Evolutionary conservation across 2,113 vertebrate species (phyloP).

Genomic region (Pachyramphus minor): DNA sequence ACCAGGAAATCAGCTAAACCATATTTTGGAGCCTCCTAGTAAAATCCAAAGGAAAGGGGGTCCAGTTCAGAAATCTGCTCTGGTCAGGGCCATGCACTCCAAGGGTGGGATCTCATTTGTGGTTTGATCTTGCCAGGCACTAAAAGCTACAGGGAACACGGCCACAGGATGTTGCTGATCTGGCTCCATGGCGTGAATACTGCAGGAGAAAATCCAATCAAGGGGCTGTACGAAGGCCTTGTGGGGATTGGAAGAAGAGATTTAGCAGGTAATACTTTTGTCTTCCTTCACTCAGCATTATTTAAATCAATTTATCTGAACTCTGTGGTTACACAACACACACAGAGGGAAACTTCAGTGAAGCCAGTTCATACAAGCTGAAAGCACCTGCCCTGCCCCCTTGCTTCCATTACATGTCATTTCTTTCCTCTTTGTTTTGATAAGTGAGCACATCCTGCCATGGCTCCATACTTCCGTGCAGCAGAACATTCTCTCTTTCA

Average conservation of each 20-base stretch:
- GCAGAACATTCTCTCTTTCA: conserved; percentile 40
- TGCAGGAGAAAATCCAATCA: conserved; percentile 83
- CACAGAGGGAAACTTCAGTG: background rate
- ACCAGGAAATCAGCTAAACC: background rate
- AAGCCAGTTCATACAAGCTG: background rate
- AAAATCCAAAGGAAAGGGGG: background rate
- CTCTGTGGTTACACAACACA: background rate
- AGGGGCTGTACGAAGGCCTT: conserved; percentile 85
- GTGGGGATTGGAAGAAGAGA: conserved; percentile 81
- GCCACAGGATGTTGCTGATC: conserved; percentile 88
- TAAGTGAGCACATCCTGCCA: background rate
- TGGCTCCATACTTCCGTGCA: background rate
- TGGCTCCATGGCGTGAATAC: conserved; percentile 82
- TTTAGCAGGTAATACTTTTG: conserved; percentile 80
- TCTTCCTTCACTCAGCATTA: background rate
- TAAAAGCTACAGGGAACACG: conserved; percentile 88
- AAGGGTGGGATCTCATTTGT: background rate
- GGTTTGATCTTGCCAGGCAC: conserved; percentile 69
- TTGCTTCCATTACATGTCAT: background rate
- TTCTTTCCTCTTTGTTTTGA: background rate
- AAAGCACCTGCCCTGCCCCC: background rate
- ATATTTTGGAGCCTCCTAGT: background rate
- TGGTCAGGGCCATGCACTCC: accelerated
- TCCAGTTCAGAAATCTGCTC: background rate
- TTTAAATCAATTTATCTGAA: background rate